Base-by-base conservation (phyloP, 2,888 invertebrate species). In the Bibio marci region DNA sequence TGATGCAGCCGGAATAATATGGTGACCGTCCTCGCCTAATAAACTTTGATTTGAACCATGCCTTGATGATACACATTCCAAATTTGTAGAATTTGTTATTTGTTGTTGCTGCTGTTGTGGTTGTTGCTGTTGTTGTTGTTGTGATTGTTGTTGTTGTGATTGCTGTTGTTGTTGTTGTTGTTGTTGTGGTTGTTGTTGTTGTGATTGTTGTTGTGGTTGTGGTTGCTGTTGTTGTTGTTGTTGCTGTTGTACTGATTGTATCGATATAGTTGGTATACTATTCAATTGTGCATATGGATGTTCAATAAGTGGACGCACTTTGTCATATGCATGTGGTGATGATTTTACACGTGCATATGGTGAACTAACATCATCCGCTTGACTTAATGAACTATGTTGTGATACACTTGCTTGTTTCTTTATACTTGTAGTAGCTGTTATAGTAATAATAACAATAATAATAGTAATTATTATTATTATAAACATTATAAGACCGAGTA, bases 1-100 rank as follows among this genome's bases (percentile, higher is more conserved):
- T 35, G 80, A 77, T 8, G 83, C 83, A n/a, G 87, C 87, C 22
- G 81, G 80, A 55, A 87, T 85, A 51, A 80, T 73, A 26, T 69
- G 63, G 13, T 31, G 13, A 38, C 37, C 40, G 17, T 40, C 40
- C 3, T 30, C n/a, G 5, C 22, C 43, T n/a, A 46, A 33, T 22
- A 45, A 34, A 33, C 46, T 47, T 40, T 47, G 43, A 36, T 42
- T 40, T 5, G 47, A 46, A 18, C 42, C 43, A 18, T 43, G 39
- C 28, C 43, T 27, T 14, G 45, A 45, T 14, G 35, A 26, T 2
- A 36, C 46, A 35, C 12, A 34, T 32, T 38, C 11, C 8, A 11
- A 11, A 8, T 32, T 32, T 14, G 11, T 4, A 13, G 8, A 4
- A 32, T 32, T 17, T 32, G 32, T 17, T 8, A 17, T 13, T 14